Conservation (phyloP, 92 coral and sea anemone genomes). For the Micromussa lordhowensis region DNA sequence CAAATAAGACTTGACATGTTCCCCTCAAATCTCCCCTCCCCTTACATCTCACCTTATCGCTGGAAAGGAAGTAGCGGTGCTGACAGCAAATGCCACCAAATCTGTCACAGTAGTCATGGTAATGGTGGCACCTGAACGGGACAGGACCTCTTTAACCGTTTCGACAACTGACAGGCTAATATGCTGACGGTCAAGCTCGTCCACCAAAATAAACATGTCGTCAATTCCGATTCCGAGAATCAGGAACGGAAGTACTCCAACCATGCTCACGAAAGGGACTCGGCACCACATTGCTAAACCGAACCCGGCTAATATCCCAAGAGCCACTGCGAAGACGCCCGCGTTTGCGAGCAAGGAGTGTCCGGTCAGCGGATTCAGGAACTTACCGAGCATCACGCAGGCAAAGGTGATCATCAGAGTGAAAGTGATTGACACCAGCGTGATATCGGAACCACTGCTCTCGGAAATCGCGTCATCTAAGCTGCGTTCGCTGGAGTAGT, state of each 20-base stretch:
- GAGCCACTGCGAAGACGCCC: slow-evolving; percentile 78
- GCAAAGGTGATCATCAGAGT: slow-evolving; percentile 80
- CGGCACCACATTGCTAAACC: slow-evolving; percentile 68
- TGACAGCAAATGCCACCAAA: slow-evolving; percentile 86
- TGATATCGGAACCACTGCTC: slow-evolving; percentile 74
- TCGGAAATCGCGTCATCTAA: slow-evolving; percentile 85
- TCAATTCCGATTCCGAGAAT: slow-evolving; percentile 87
- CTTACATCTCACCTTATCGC: slow-evolving; percentile 52
- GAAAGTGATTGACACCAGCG: slow-evolving; percentile 71
- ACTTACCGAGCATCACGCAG: slow-evolving; percentile 72
- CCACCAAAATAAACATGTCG: slow-evolving; percentile 83
- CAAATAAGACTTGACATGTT: background rate
- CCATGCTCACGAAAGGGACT: slow-evolving; percentile 73
- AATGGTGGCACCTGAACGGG: slow-evolving; percentile 79
- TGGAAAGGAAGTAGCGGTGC: slow-evolving; percentile 77
- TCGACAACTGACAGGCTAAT: slow-evolving; percentile 57
- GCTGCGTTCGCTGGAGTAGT: slow-evolving; percentile 71
- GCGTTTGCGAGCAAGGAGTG: slow-evolving; percentile 72
- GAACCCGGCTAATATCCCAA: slow-evolving; percentile 76
- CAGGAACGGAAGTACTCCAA: slow-evolving; percentile 82
- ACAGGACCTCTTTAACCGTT: slow-evolving; percentile 76
- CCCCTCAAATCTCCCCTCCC: background rate
- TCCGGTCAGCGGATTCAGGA: slow-evolving; percentile 77
- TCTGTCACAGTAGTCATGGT: slow-evolving; percentile 89
- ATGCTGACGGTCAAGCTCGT: slow-evolving; percentile 71